Evolutionary conservation across 2,888 invertebrate genomes (phyloP).

Genomic region (Pterobdella sp.): DNA sequence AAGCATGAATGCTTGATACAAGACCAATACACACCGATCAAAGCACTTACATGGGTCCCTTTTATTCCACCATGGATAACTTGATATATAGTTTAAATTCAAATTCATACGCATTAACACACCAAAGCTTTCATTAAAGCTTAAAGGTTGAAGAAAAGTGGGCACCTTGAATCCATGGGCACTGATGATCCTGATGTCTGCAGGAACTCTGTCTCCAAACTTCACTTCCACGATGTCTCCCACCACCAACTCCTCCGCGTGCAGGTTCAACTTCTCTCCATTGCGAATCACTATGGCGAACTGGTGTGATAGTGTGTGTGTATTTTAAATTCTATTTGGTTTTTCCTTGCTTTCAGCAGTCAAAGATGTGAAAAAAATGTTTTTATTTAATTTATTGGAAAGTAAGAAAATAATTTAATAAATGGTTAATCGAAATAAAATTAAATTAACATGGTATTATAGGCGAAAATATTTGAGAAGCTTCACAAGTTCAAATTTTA

Average conservation of each 20-base stretch:
- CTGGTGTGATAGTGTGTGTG: constrained; percentile 39
- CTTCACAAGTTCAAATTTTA: too few species aligned
- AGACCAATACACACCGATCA: too few species aligned
- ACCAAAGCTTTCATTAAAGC: too few species aligned
- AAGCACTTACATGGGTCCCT: too few species aligned
- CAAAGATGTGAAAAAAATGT: background rate
- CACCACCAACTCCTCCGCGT: constrained; percentile 71
- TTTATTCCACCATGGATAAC: too few species aligned
- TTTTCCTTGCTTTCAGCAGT: background rate
- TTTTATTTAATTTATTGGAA: background rate
- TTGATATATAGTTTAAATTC: too few species aligned
- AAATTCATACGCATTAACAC: too few species aligned
- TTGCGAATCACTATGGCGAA: constrained; percentile 59
- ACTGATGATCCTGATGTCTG: constrained; percentile 89
- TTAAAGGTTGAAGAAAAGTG: too few species aligned
- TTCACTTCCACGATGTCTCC: constrained; percentile 98
- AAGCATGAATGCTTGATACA: too few species aligned
- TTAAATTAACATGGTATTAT: too few species aligned
- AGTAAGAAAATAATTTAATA: background rate
- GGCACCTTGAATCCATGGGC: constrained; percentile 80
- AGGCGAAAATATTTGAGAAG: too few species aligned
- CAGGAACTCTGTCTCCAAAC: constrained; percentile 96
- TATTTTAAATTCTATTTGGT: background rate
- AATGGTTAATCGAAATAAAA: too few species aligned
- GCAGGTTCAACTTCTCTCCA: constrained; percentile 54